Base-by-base conservation (phyloP, 2,797 vertebrate genomes). In the Arnoldichthys spilopterus region DNA sequence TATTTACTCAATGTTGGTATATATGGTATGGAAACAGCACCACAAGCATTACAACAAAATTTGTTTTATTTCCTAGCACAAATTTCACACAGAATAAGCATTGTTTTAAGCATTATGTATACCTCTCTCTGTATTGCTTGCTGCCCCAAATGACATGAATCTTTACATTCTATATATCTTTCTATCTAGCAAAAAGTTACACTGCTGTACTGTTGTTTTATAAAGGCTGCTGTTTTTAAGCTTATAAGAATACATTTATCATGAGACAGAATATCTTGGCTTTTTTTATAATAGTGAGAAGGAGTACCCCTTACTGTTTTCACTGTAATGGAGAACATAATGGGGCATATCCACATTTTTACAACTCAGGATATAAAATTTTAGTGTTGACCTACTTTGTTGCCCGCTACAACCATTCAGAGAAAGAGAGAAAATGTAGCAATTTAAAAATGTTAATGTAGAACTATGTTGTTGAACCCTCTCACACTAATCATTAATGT, bases 381-480 rank as follows among this genome's bases (percentile, higher is more conserved):
- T 49, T 6, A 47, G 32, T 43, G 49, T 53, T 32, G 62, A 63
- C 47, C 30, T 76, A 54, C 61, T 64, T 76, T 67, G 59, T 64
- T 54, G 47, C 37, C n/a, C 45, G 15, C 51, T 66, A 54, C 34
- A 45, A 53, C 45, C 22, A 28, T 30, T 53, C 37, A 34, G 22
- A 63, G 18, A 18, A 40, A 40, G 37, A 40, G 37, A 40, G 37
- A 40, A 9, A 40, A 43, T 47, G 66, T 68, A 47, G 66, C 43
- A 68, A 4, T 49, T 68, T 49, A 47, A 68, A 28, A 28, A 68
- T 68, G 66, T 68, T 68, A 68, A 68, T 49, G 43, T 49, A 30
- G 49, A 28, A 30, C 66, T n/a, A 34, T 63, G 62, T 68, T 28
- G 22, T 28, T 26, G 37, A 24, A 49, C 66, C 13, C 43, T 49